These are phyloP conservation scores for Balaenoptera acutorostrata DNA, from an alignment of 2,113 vertebrate species.

Conservation along the genomic window DNA sequence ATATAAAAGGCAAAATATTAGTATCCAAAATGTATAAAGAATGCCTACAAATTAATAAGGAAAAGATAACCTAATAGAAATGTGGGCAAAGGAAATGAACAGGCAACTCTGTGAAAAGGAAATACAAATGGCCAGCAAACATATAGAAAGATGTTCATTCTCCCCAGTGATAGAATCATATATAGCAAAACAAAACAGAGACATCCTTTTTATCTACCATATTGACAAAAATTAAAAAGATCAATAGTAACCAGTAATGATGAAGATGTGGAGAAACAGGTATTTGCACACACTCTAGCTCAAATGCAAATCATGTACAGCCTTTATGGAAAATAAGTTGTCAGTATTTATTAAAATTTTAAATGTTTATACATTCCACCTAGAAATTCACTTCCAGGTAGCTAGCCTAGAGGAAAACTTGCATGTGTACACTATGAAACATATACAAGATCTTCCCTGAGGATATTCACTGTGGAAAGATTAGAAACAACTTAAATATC, in stretches of 20 bases:
- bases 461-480: neutral
- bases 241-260: neutral
- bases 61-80: neutral
- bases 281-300: neutral
- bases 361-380: neutral
- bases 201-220: neutral
- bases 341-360: neutral
- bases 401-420: neutral
- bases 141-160: neutral
- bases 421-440: neutral
- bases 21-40: neutral
- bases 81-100: neutral
- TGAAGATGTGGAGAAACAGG: neutral
- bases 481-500: neutral
- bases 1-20: neutral
- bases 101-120: neutral
- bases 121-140: neutral
- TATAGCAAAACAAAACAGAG: neutral
- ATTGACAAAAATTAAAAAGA: neutral
- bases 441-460: neutral
- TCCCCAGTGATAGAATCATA: neutral
- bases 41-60: neutral
- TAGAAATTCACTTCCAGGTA: neutral
- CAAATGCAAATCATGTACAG: neutral
- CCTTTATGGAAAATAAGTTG: neutral